phyloP scores from a whole-genome alignment of 2,797 vertebrate species.

The Arremon brunneinucha region DNA sequence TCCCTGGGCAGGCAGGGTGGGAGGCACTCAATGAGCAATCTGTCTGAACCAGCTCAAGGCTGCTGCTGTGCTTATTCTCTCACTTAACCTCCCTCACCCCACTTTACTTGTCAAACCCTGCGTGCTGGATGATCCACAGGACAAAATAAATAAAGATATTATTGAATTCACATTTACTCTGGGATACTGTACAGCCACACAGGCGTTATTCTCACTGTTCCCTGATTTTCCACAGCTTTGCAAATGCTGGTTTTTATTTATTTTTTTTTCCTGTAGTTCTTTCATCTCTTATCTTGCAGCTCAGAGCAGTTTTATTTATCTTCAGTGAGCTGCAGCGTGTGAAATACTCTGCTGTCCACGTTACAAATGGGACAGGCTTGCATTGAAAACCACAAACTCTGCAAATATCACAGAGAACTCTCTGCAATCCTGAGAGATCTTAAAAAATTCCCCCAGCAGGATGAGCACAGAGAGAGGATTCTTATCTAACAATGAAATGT shows the following conservation, averaged over 20 bases:
- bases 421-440: background rate
- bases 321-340: background rate
- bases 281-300: background rate
- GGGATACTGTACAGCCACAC: background rate
- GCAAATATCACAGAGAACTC: background rate
- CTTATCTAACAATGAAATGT: rapidly evolving
- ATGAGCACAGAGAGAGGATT: too few relatives aligned
- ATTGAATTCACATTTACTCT: background rate
- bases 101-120: background rate
- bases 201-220: background rate
- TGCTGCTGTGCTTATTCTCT: slow-evolving; percentile 9
- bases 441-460: too few relatives aligned
- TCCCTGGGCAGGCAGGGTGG: background rate
- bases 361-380: background rate
- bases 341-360: background rate
- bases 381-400: background rate
- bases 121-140: background rate
- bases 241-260: background rate
- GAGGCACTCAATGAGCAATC: slow-evolving; percentile 20
- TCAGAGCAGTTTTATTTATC: background rate
- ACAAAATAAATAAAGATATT: slow-evolving; percentile 24
- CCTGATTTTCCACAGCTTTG: background rate
- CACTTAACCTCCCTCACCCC: slow-evolving; percentile 36
- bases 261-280: background rate
- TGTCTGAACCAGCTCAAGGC: background rate